Evolutionary conservation across 1,140 invertebrate genomes (phyloP), one percentile per base, ranked within the genome.

Genomic region (Tyrophagus putrescentiae): DNA sequence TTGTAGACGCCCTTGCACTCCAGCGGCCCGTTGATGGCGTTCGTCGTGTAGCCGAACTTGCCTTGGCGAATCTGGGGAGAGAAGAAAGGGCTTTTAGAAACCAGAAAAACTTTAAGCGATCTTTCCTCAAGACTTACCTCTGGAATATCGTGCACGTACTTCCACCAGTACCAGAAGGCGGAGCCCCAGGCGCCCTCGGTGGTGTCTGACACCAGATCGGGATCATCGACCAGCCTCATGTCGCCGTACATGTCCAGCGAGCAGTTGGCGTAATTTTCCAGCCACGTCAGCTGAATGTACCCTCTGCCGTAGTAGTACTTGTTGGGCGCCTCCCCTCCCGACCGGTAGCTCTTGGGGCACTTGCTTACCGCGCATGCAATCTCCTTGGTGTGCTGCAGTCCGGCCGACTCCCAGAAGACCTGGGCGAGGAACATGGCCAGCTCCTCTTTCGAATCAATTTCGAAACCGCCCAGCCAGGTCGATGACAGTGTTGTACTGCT

Each of bases 351-450:
- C 9, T 13, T 53, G 33, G 59, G 29, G 54, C 59, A 60, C 21
- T 48, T 9, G 16, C 11, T 57, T 9, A 9, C 11, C 1, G 27
- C 59, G 31, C 59, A 60, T 16, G 27, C 45, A 29, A 60, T 60
- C 21, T 60, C 59, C 54, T 59, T 59, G 4, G 34, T 42, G 27
- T 28, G 34, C 21, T 45, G 57, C 9, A 59, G 57, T 29, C 57
- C 57, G 25, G 27, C 39, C 16, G 57, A 59, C 27, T 59, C 57
- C 57, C 57, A 59, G 23, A 31, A 45, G 16, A 59, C 57, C 25
- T 59, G 57, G n/a, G 57, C 57, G 27, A 59, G 50, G 34, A 59
- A 59, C 57, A 59, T 59, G 21, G 57, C 57, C 57, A 59, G 36
- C 39, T 59, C 57, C 13, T 45, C 2, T 44, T 59, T 59, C 11